Evolutionary conservation across 1,140 invertebrate species (phyloP).

Genomic region (Eufriesea mexicana): DNA sequence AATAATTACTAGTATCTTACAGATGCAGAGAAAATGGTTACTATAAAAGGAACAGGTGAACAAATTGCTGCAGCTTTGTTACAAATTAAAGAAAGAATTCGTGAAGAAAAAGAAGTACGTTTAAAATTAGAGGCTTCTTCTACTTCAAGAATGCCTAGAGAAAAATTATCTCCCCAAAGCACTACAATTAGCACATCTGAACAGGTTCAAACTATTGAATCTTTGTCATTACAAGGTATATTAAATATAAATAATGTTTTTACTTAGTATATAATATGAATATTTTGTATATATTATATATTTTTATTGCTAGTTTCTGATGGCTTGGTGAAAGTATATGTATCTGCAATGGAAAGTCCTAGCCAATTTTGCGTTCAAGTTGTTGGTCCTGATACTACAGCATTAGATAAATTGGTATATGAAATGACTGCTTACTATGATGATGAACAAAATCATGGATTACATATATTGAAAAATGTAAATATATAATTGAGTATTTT

Average conservation of each 20-base stretch:
- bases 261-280: slow-evolving; percentile 20
- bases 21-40: slow-evolving; percentile 81
- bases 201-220: not conserved
- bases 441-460: slow-evolving; percentile 84
- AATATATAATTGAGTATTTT: slow-evolving; percentile 35
- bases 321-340: slow-evolving; percentile 89
- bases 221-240: slow-evolving; percentile 25
- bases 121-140: slow-evolving; percentile 75
- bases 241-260: slow-evolving; percentile 23
- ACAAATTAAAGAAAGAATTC: slow-evolving; percentile 85
- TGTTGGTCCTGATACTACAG: slow-evolving; percentile 86
- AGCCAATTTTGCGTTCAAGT: slow-evolving; percentile 93
- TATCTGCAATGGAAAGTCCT: slow-evolving; percentile 90
- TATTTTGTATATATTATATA: not conserved
- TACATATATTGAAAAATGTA: slow-evolving; percentile 83
- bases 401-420: slow-evolving; percentile 88
- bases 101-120: slow-evolving; percentile 81
- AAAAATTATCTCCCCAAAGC: slow-evolving; percentile 65
- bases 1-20: slow-evolving; percentile 39
- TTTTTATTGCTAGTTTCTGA: slow-evolving; percentile 72
- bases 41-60: slow-evolving; percentile 84
- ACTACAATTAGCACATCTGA: slow-evolving; percentile 8
- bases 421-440: slow-evolving; percentile 91
- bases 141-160: slow-evolving; percentile 81
- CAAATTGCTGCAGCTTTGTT: slow-evolving; percentile 85